Evolutionary conservation across 2,888 invertebrate genomes (phyloP).

Genomic region (Caenorhabditis auriculariae): DNA sequence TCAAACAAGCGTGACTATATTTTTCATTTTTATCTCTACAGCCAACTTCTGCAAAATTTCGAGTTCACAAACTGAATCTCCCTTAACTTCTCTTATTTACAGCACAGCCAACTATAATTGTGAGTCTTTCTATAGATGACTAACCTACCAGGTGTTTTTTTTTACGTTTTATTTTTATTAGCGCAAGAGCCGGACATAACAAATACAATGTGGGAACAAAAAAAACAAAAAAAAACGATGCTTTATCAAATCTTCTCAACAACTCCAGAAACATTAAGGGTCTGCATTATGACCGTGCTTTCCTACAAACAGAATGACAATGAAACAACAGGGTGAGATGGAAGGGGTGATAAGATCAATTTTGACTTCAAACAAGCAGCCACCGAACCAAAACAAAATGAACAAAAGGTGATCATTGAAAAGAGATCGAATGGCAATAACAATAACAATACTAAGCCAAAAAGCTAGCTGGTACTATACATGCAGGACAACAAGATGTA

Average conservation of each 20-base stretch:
- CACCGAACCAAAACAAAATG: slow-evolving; percentile 25
- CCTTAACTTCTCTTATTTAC: too few species aligned
- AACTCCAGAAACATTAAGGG: slow-evolving; percentile 22
- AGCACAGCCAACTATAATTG: too few species aligned
- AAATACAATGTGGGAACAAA: slow-evolving; percentile 5
- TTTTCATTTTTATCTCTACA: too few species aligned
- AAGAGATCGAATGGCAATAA: slow-evolving; percentile 30
- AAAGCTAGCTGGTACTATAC: slow-evolving; percentile 9
- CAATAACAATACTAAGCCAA: slow-evolving; percentile 26
- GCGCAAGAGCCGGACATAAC: too few species aligned
- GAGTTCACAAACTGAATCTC: too few species aligned
- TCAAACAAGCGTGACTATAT: too few species aligned
- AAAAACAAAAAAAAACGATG: slow-evolving; percentile 30
- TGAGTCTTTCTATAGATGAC: too few species aligned
- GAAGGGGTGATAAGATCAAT: slow-evolving; percentile 18
- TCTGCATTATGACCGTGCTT: slow-evolving; percentile 22
- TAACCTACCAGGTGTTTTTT: too few species aligned
- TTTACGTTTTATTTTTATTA: too few species aligned
- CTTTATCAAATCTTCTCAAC: slow-evolving; percentile 37
- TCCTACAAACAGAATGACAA: slow-evolving; percentile 14
- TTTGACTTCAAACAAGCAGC: slow-evolving; percentile 15
- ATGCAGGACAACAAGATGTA: too few species aligned
- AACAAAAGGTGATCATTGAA: slow-evolving; percentile 2
- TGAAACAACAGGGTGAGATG: slow-evolving; percentile 13
- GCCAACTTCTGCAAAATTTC: too few species aligned